Evolutionary conservation across 35 echinoderm and acorn worm genomes (phyloP).

Genomic region (Heliocidaris tuberculata): DNA sequence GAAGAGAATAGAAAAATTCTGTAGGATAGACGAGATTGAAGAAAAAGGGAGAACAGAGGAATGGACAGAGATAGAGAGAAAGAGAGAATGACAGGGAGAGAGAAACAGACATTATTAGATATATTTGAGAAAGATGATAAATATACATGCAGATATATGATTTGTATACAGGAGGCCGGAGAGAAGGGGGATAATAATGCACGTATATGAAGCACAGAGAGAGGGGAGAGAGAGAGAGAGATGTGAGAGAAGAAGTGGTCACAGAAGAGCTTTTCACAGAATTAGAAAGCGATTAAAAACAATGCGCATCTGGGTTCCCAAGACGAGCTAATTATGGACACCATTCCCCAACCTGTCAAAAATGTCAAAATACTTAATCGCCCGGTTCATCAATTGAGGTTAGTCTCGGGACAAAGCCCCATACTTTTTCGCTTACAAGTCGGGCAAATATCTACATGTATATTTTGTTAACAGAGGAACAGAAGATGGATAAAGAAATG

Average conservation of each 20-base stretch:
- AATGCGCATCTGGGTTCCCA: slow-evolving; percentile 31
- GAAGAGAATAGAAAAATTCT: too few relatives aligned
- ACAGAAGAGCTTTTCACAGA: not conserved
- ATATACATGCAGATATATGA: too few relatives aligned
- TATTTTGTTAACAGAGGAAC: too few relatives aligned
- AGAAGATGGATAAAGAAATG: too few relatives aligned
- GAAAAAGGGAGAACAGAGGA: too few relatives aligned
- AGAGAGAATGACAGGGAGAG: not conserved
- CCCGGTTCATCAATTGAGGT: not conserved
- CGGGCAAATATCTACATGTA: not conserved
- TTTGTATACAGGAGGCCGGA: too few relatives aligned
- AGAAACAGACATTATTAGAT: not conserved
- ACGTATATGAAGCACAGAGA: too few relatives aligned
- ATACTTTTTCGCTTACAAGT: not conserved
- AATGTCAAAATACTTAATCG: slow-evolving; percentile 43
- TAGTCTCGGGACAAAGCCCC: not conserved
- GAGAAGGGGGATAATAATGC: too few relatives aligned
- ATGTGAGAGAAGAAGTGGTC: not conserved
- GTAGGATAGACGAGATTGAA: too few relatives aligned
- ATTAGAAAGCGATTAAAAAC: not conserved
- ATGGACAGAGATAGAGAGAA: not conserved
- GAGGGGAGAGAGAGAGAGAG: not conserved
- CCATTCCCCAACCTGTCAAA: slow-evolving; percentile 24
- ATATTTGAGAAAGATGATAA: too few relatives aligned
- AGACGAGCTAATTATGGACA: slow-evolving; percentile 30